phyloP scores from a whole-genome alignment of 2,797 vertebrate genomes.

The Sphenodon punctatus region DNA sequence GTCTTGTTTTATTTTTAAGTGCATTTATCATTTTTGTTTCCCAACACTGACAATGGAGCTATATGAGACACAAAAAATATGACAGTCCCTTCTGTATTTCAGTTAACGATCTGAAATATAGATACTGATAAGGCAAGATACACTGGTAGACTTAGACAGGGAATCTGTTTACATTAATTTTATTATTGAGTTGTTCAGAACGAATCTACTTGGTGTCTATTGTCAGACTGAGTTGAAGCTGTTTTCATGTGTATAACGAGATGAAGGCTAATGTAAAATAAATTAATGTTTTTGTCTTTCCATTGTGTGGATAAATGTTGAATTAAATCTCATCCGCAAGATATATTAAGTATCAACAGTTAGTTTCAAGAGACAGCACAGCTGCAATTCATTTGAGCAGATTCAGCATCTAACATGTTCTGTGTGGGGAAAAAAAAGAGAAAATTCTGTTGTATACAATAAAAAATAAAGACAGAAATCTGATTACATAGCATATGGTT shows the following conservation, averaged over 20 bases:
- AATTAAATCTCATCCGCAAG: slow-evolving; percentile 2
- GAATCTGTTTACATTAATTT: neutral
- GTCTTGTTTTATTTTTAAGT: too few species aligned
- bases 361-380: neutral
- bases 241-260: slow-evolving; percentile 21
- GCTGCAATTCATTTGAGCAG: neutral
- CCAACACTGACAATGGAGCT: too few species aligned
- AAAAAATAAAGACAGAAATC: neutral
- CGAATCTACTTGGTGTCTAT: neutral
- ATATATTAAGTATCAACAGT: neutral
- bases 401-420: neutral
- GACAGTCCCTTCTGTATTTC: too few species aligned
- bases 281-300: slow-evolving; percentile 1
- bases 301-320: neutral
- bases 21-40: too few species aligned
- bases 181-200: neutral
- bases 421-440: neutral
- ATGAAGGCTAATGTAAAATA: neutral
- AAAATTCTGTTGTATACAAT: neutral
- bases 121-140: too few species aligned
- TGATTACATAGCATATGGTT: neutral
- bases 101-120: too few species aligned
- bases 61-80: too few species aligned
- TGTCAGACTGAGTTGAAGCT: neutral
- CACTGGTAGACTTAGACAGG: too few species aligned